Base-by-base conservation (phyloP, 2,113 vertebrate genomes). In the Myodes glareolus region DNA sequence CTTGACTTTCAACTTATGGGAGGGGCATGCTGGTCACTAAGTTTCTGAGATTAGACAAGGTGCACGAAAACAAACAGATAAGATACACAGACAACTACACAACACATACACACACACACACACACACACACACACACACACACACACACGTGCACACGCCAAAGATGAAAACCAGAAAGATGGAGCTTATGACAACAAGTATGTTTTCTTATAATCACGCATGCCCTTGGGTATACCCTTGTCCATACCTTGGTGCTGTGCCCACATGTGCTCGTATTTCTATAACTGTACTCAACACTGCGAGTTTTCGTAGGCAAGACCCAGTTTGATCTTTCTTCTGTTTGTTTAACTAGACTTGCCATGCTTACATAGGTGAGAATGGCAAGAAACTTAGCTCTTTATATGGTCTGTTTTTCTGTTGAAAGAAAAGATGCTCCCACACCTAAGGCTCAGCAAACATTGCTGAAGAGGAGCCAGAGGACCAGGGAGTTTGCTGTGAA, bases 281-380 rank as follows among this genome's bases (percentile, higher is more conserved):
- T 29, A 8, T 76, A 11, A 86, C 63, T 45, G 21, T 88, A 42
- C 1, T 96, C 23, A 27, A 25, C 13, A 5, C 39, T 52, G 55
- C 75, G 45, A 95, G n/a, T 91, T 50, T 21, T 61, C 52, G 58
- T 27, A 92, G 27, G 13, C 0, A 19, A 19, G 65, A 50, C 78
- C 33, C 65, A 33, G 16, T 36, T 61, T 68, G 50, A 50, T 78
- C 58, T 65, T 95, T 31, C 33, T 87, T 39, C 42, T 90, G 0
- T 86, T 58, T 63, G 11, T 91, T 96, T 94, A 89, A 77, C 14
- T 27, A 87, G 77, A 90, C 2, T 23, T 94, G 61, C 50, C 50
- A 50, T 72, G 21, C 94, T 95, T 52, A 75, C 82, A 88, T 85
- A 45, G 84, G 5, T 73, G 65, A 63, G 23, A 87, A 85, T 80